These are phyloP conservation scores for Synergus umbraculus DNA, from an alignment of 2,888 invertebrate species.

Conservation along the genomic window DNA sequence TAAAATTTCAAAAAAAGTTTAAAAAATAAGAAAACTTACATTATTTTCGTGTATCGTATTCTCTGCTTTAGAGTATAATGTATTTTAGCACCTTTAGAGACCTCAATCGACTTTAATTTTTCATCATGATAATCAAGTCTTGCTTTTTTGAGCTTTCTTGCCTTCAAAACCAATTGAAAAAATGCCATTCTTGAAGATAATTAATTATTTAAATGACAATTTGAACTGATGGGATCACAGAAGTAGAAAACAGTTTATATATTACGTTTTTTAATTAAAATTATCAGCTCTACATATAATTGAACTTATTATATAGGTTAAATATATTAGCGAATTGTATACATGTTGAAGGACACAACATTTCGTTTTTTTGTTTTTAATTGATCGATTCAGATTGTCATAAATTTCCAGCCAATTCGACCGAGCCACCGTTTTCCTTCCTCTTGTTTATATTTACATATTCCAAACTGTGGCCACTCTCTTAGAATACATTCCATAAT, in stretches of 20 bases:
- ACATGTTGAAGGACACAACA: background rate
- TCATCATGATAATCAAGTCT: slow-evolving; percentile 79
- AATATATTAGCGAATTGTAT: background rate
- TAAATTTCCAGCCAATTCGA: background rate
- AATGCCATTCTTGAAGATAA: slow-evolving; percentile 78
- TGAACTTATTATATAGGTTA: slow-evolving; percentile 18
- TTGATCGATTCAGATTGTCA: background rate
- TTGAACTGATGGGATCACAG: background rate
- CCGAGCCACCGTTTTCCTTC: too few species aligned
- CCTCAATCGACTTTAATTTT: slow-evolving; percentile 80
- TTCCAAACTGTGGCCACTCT: too few species aligned
- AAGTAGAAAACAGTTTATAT: background rate
- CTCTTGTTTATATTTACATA: too few species aligned
- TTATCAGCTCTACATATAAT: background rate
- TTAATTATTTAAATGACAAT: background rate
- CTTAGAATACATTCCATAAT: too few species aligned
- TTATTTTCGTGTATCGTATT: slow-evolving; percentile 75
- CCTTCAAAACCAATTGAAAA: slow-evolving; percentile 80
- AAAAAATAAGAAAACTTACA: slow-evolving; percentile 56
- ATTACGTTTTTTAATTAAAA: background rate
- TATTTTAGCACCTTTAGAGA: slow-evolving; percentile 76
- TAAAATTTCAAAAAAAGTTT: background rate
- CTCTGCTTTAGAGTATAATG: slow-evolving; percentile 78
- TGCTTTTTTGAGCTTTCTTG: slow-evolving; percentile 79
- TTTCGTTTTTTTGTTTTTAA: background rate